Base-by-base conservation (phyloP, 2,888 invertebrate species). In the Cistogaster globosa region DNA sequence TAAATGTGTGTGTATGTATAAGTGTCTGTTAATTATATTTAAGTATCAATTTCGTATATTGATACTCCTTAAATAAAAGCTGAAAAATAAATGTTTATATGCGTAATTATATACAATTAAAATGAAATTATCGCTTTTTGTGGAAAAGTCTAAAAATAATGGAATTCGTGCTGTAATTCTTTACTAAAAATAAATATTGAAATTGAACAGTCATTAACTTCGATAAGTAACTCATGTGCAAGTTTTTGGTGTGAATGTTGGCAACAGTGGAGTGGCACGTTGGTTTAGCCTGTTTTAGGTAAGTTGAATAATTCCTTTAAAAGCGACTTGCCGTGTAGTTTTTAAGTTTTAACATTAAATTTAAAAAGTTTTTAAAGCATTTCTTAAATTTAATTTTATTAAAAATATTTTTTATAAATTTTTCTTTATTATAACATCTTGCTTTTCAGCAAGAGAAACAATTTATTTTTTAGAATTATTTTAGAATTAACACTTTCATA, bases 221-320 rank as follows among this genome's bases (percentile, higher is more conserved):
- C 68, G 51, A 71, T 79, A 82, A 82, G 60, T 75, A 68, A 82
- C 82, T 82, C 68, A 86, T 83, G 83, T 83, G 75, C 76, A 79
- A 86, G 79, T 75, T 90, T 88, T 88, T 71, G 71, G 91, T 91
- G 92, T 92, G 92, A 92, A 92, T 92, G 93, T 92, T 93, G 93
- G 92, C 92, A 92, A 90, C 93, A 91, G 93, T 93, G 92, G 92
- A 93, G 92, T 92, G 92, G 92, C 92, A 92, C 92, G 92, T 93
- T 92, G 91, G 91, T 91, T 91, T 92, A 92, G 92, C 91, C 92
- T 92, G 92, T 92, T 92, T 91, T 92, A 93, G 92, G 92, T 92
- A 89, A 90, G 92, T 90, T 45, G 8, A 71, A 2, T 36, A 7
- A 8, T 62, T 32, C 8, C 8, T n/a, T 6, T 18, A 36, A 16